Conservation (phyloP, 1,140 invertebrate species). For the Drosophila parabipectinata region DNA sequence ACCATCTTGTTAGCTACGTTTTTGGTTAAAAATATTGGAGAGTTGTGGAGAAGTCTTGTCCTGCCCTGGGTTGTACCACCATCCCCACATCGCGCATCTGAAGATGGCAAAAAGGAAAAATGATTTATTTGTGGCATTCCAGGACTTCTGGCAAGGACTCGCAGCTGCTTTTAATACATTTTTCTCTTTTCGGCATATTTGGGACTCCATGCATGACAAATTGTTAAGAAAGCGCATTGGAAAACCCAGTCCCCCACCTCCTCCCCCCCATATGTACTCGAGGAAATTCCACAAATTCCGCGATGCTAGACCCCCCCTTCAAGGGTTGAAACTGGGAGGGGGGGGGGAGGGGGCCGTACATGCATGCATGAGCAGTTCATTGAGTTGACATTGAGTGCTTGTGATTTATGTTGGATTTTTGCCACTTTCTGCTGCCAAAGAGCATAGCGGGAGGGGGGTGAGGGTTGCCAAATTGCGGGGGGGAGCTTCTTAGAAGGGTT, state of each 20-base stretch:
- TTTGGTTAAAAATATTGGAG: no score
- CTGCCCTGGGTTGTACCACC: no score
- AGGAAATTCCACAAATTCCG: conserved; percentile 79
- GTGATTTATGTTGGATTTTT: conserved; percentile 73
- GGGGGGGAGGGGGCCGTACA: background rate
- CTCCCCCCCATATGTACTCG: conserved; percentile 53
- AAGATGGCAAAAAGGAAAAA: conserved; percentile 55
- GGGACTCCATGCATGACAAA: conserved; percentile 81
- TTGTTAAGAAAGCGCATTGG: conserved; percentile 74
- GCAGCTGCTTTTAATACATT: conserved; percentile 78
- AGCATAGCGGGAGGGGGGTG: background rate
- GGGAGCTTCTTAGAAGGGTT: no score
- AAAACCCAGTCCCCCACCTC: conserved; percentile 26
- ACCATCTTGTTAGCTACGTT: no score
- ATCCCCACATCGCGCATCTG: conserved; percentile 5
- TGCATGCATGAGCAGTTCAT: conserved; percentile 74
- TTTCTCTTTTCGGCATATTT: conserved; percentile 80
- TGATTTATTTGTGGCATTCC: conserved; percentile 81
- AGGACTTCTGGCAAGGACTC: conserved; percentile 59
- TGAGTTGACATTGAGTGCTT: conserved; percentile 81
- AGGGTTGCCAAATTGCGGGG: no score
- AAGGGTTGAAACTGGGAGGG: conserved; percentile 1
- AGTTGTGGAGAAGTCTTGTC: no score
- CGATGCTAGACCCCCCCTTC: conserved; percentile 54
- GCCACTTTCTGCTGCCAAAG: conserved; percentile 25